Evolutionary conservation across 2,797 vertebrate species (phyloP).

Genomic region (Halcyon badia): DNA sequence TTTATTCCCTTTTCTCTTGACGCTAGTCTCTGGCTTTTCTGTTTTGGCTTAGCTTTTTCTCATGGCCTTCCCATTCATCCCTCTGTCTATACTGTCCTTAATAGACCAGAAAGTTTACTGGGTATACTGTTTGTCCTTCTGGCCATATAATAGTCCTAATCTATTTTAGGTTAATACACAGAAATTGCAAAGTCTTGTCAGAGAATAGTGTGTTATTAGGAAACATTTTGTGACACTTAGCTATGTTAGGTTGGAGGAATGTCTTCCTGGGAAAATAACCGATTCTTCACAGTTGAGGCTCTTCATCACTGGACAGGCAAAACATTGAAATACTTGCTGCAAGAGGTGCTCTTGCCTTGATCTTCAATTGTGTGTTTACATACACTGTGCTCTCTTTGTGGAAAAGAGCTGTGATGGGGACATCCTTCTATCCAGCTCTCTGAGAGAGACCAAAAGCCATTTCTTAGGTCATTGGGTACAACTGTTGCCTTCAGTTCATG

Average conservation of each 20-base stretch:
- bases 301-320: background rate
- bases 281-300: background rate
- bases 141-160: background rate
- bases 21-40: background rate
- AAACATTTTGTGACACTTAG: background rate
- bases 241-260: background rate
- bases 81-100: background rate
- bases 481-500: background rate
- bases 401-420: background rate
- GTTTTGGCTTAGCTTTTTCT: background rate
- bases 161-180: background rate
- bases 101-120: background rate
- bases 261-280: background rate
- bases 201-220: background rate
- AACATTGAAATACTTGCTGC: background rate
- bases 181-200: background rate
- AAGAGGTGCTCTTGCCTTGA: background rate
- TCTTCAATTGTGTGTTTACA: background rate
- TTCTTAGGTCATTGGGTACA: background rate
- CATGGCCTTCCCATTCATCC: fast-evolving
- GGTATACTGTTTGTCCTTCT: background rate
- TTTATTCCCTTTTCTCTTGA: background rate
- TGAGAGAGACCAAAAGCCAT: background rate
- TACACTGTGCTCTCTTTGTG: background rate
- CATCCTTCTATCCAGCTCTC: background rate